Evolutionary conservation across 2,113 vertebrate species (phyloP), one percentile per base, ranked within the genome.

Genomic region (Nothoprocta pentlandii): DNA sequence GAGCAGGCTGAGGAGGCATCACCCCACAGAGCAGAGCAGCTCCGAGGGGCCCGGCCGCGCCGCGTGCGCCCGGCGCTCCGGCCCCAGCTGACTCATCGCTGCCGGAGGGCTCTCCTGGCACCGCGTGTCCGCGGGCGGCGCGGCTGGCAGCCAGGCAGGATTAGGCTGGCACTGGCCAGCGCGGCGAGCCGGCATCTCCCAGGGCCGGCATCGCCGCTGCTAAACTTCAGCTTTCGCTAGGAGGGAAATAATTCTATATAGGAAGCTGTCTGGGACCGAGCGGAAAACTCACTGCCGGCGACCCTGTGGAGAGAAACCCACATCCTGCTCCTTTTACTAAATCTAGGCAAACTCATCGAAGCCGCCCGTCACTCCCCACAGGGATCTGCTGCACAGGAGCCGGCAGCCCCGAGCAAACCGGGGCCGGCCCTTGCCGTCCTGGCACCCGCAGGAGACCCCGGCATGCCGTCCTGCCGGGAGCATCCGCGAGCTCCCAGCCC

Each of bases 331-430:
- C 28, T 95, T 94, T 94, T 92, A 90, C 94, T 95, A 94, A 96
- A 96, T 90, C 95, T 92, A 96, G 94, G 5, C 92, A 94, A 92
- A 90, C 44, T 94, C 58, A 91, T 92, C 94, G 95, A 89, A 95
- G 92, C 78, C 54, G 64, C 85, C 80, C 36, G 58, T 94, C 93
- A 88, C 53, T 92, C 75, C 81, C 51, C 64, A 9, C 42, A 63
- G 78, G 68, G 78, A 93, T 91, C 46, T 16, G 56, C 85, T 93
- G 76, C 95, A 94, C 94, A 95, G 89, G 63, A 92, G 28, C 77
- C 87, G 70, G 68, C 85, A 93, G 34, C 30, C 32, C 90, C 87
- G 77, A 85, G 92, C 70, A 79, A 95, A 82, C 39, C 46, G 70
- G 82, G 83, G 83, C 90, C 94, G 1, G 0, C 79, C 93, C 44